Evolutionary conservation across 2,888 invertebrate species (phyloP).

Genomic region (Cheilosia pagana): DNA sequence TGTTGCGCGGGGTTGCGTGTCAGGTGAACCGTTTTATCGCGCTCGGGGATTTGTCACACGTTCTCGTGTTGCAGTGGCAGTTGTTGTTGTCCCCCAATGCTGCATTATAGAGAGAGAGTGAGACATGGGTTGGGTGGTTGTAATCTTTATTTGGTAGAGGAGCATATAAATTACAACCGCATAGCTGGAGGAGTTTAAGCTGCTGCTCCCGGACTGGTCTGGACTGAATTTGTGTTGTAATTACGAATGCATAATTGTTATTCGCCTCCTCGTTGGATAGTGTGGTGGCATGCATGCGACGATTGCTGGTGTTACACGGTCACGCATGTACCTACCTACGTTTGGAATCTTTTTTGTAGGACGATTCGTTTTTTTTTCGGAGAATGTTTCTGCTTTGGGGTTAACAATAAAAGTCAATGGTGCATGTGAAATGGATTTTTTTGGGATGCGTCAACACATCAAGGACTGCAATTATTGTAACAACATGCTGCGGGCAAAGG

Average conservation of each 20-base stretch:
- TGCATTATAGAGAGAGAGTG: not conserved
- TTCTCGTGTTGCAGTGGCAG: slow-evolving; percentile 77
- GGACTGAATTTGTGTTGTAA: slow-evolving; percentile 72
- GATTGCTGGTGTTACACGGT: slow-evolving; percentile 50
- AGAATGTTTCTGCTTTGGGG: slow-evolving; percentile 19
- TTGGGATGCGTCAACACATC: too few species aligned
- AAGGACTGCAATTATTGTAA: too few species aligned
- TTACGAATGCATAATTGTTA: slow-evolving; percentile 72
- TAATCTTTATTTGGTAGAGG: slow-evolving; percentile 16
- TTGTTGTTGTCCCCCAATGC: slow-evolving; percentile 71
- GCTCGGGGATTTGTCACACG: slow-evolving; percentile 76
- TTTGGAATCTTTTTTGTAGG: slow-evolving; percentile 30
- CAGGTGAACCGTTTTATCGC: slow-evolving; percentile 74
- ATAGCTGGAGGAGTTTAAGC: slow-evolving; percentile 23
- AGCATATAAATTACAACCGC: slow-evolving; percentile 54
- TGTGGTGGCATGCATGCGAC: slow-evolving; percentile 58
- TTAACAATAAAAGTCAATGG: slow-evolving; percentile 5
- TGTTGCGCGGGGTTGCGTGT: slow-evolving; percentile 73
- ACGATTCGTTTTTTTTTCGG: not conserved
- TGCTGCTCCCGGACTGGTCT: slow-evolving; percentile 45
- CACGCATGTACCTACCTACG: slow-evolving; percentile 41
- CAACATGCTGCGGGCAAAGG: too few species aligned
- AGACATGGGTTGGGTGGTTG: slow-evolving; percentile 52
- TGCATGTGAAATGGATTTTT: too few species aligned
- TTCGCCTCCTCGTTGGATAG: slow-evolving; percentile 44